Evolutionary conservation across 2,113 vertebrate species (phyloP), one percentile per base, ranked within the genome.

Genomic region (Oreotrochilus melanogaster): DNA sequence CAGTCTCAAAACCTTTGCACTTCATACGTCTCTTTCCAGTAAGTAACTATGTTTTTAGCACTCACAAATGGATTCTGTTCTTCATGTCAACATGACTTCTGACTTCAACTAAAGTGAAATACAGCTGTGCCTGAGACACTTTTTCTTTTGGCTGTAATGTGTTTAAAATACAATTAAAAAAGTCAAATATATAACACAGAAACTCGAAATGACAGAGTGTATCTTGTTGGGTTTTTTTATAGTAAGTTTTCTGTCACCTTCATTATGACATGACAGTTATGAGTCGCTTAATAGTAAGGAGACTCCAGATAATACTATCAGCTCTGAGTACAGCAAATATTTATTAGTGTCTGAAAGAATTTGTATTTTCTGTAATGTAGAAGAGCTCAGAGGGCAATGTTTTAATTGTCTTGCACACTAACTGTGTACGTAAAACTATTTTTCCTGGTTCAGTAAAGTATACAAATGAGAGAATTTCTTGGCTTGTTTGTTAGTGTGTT

Each of bases 21-120:
- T 99, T 79, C 98, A 99, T 80, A 99, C 99, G 0, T 99, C 99
- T 30, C 98, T 99, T 75, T 99, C 98, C 79, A 99, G 99, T 99
- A 98, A 97, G 98, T 96, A 94, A 62, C 35, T 50, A 9, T n/a
- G 7, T 6, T 74, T 80, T 54, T 80, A 60, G 33, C 6, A 2
- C 25, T 89, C 0, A 0, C 57, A 66, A 91, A 35, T 33, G 28
- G 8, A 45, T 76, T 31, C 54, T 58, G 25, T n/a, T 79, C 66
- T 73, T 86, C 23, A 35, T 64, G 78, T 84, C 39, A 91, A 0
- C 42, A 18, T 82, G 81, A 35, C 43, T 91, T 18, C 58, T 33
- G 50, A 5, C 54, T 76, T 95, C 57, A 86, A 2, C 27, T 72
- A 14, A 83, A 91, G 30, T 4, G 0, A 84, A 18, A 78, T n/a